Conservation (phyloP, 2,797 vertebrate genomes). For the Salmo trutta region DNA sequence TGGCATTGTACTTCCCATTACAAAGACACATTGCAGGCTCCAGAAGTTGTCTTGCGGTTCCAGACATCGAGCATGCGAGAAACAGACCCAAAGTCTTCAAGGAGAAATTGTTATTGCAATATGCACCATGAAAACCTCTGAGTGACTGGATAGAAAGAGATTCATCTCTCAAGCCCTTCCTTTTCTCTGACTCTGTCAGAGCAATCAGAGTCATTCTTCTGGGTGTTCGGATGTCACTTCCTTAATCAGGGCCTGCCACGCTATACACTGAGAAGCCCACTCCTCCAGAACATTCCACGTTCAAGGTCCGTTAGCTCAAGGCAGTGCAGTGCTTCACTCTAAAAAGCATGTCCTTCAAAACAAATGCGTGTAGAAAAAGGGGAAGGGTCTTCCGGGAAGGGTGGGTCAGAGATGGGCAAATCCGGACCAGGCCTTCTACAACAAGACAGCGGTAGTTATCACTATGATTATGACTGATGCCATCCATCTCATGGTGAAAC, state of each 20-base stretch:
- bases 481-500: slow-evolving; percentile 46
- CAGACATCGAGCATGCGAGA: background rate
- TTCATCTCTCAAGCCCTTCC: slow-evolving; percentile 41
- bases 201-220: slow-evolving; percentile 60
- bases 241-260: slow-evolving; percentile 68
- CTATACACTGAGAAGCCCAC: slow-evolving; percentile 48
- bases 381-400: slow-evolving; percentile 16
- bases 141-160: slow-evolving; percentile 54
- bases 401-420: slow-evolving; percentile 3
- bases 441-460: slow-evolving; percentile 38
- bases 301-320: slow-evolving; percentile 70
- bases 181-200: slow-evolving; percentile 56
- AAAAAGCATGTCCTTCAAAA: slow-evolving; percentile 63
- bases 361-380: slow-evolving; percentile 36
- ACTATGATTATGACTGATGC: slow-evolving; percentile 26
- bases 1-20: slow-evolving; percentile 3
- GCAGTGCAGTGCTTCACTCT: slow-evolving; percentile 38
- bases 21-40: slow-evolving; percentile 10
- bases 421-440: slow-evolving; percentile 10
- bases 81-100: slow-evolving; percentile 47
- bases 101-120: slow-evolving; percentile 45
- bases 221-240: slow-evolving; percentile 66
- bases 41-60: slow-evolving; percentile 19
- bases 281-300: slow-evolving; percentile 68
- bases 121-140: slow-evolving; percentile 41